Conservation (phyloP, 2,797 vertebrate species). For the Chrysolophus pictus region DNA sequence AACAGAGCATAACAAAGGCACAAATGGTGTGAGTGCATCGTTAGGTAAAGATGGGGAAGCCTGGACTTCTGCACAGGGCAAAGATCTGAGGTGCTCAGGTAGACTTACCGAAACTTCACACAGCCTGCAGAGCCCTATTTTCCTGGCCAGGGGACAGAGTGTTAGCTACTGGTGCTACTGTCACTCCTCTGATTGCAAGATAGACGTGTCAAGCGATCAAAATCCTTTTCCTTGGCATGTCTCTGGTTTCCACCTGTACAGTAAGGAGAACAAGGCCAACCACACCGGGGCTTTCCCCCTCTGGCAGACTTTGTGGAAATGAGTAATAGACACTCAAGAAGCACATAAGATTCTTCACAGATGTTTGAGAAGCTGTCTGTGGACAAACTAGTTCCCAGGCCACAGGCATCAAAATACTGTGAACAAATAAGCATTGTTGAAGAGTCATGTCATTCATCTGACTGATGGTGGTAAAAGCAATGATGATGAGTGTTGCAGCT, state of each 20-base stretch:
- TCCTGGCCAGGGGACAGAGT: background rate
- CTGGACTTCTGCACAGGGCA: background rate
- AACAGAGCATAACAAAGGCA: background rate
- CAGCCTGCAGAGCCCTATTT: background rate
- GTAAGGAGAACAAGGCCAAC: background rate
- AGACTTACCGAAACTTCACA: background rate
- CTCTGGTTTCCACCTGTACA: background rate
- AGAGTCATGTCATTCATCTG: background rate
- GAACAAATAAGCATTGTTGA: background rate
- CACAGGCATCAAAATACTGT: background rate
- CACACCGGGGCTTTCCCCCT: accelerated
- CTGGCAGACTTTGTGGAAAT: background rate
- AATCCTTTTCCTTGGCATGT: background rate
- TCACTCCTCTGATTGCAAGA: background rate
- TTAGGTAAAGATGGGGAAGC: background rate
- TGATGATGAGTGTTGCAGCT: background rate
- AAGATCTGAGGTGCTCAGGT: background rate
- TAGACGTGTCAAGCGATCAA: background rate
- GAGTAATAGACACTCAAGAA: background rate
- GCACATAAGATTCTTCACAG: background rate
- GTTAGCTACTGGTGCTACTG: background rate
- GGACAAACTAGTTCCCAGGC: background rate
- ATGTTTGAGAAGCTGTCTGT: background rate
- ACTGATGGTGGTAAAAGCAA: background rate
- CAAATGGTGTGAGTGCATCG: background rate